Base-by-base conservation (phyloP, 2,888 invertebrate species). In the Odontocolon sp. region DNA sequence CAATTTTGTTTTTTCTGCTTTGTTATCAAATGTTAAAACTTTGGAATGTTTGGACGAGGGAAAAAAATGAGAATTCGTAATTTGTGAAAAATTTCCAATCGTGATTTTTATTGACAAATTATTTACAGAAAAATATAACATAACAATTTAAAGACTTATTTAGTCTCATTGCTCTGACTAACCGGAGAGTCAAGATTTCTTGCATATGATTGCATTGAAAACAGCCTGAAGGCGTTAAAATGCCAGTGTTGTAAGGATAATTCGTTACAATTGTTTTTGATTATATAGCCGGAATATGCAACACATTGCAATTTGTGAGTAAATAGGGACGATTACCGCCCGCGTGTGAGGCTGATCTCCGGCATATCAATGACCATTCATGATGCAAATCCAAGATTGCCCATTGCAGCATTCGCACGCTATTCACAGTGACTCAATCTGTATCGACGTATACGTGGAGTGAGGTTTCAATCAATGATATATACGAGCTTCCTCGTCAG, bases 311-410 rank as follows among this genome's bases (percentile, higher is more conserved):
- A 26, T 59, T 18, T 38, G 31, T 14, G 38, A 66, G 28, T 31
- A 28, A 57, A 56, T 56, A 26, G 42, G 23, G 23, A 14, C 56
- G 45, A 52, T 67, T 67, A 52, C 16, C 21, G 16, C n/a, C 45
- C 21, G 59, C 31, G 9, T 11, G 47, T 75, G 52, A 56, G 61
- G 61, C 40, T 73, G 40, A 75, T 72, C 72, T 26, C 14, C 42
- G 71, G 66, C 45, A 64, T 67, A 74, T 66, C 72, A 72, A 72
- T 80, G 72, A 74, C 11, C 70, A 67, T 77, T 77, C 64, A 79
- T 54, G 71, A 77, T 61, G 59, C 52, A 67, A 73, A 67, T 73
- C 14, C 59, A 26, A 67, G 64, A 72, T 69, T 68, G 38, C 47
- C 16, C 28, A 11, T 31, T 47, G 9, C 36, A 8, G 23, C 63